phyloP scores from a whole-genome alignment of 2,797 vertebrate species.

The Poeciliopsis infans region DNA sequence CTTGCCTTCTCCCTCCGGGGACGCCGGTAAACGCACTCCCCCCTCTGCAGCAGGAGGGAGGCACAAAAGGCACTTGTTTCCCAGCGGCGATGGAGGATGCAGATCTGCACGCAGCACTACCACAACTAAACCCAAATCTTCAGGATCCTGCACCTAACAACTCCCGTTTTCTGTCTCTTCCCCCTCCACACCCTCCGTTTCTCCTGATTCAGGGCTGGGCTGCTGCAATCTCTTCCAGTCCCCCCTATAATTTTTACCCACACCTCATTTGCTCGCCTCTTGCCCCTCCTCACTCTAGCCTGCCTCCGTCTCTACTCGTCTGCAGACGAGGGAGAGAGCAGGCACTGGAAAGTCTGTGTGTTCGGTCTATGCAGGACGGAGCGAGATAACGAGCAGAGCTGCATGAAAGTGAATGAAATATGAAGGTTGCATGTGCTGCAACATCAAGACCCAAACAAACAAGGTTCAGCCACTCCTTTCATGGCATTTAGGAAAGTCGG shows the following conservation, averaged over 20 bases:
- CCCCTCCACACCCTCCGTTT: slow-evolving; percentile 28
- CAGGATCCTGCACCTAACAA: slow-evolving; percentile 59
- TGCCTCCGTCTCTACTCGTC: slow-evolving; percentile 58
- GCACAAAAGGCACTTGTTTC: slow-evolving; percentile 68
- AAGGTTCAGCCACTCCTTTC: slow-evolving; percentile 18
- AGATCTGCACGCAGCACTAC: slow-evolving; percentile 46
- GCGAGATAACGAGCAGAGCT: slow-evolving; percentile 48
- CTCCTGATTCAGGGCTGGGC: slow-evolving; percentile 65
- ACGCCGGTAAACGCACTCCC: slow-evolving; percentile 68
- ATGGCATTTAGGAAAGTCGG: slow-evolving; percentile 19
- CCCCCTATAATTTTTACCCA: slow-evolving; percentile 69
- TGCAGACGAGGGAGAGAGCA: slow-evolving; percentile 61
- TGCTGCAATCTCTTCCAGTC: slow-evolving; percentile 58
- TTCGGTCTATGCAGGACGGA: slow-evolving; percentile 50
- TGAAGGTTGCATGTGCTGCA: slow-evolving; percentile 28
- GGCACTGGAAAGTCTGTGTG: slow-evolving; percentile 46
- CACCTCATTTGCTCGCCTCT: slow-evolving; percentile 70
- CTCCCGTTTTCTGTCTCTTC: slow-evolving; percentile 43
- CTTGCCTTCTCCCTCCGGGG: slow-evolving; percentile 68
- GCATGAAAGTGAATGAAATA: slow-evolving; percentile 61
- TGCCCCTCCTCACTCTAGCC: slow-evolving; percentile 50
- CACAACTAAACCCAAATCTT: slow-evolving; percentile 59
- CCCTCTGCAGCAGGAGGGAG: slow-evolving; percentile 65
- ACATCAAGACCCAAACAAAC: slow-evolving; percentile 20
- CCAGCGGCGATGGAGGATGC: slow-evolving; percentile 52